A percentile compares a stretch with the other conserved stretches of the same genome.
Conservation (phyloP, 2,113 vertebrate species). For the Charadrius vociferus region DNA sequence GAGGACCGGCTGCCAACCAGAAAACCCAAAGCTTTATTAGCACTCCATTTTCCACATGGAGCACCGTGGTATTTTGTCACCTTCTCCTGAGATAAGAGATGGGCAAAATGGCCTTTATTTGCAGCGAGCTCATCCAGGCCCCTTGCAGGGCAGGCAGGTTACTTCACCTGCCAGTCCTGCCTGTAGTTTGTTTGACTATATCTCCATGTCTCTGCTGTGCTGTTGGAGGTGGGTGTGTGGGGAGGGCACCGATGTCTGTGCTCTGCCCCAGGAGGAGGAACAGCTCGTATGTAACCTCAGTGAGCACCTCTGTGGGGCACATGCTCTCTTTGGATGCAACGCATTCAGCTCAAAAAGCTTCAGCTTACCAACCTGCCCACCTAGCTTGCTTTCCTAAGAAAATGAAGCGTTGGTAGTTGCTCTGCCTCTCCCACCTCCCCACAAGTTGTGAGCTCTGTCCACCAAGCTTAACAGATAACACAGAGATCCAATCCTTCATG, state of each 20-base stretch:
- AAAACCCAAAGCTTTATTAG: neutral
- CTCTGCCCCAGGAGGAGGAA: neutral
- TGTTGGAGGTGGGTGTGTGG: neutral
- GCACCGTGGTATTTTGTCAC: rapidly evolving
- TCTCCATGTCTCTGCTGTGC: neutral
- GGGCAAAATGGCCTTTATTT: neutral
- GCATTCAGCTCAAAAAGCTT: neutral
- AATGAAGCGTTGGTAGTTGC: neutral
- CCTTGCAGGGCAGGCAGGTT: neutral
- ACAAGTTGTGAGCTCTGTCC: neutral
- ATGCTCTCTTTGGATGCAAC: rapidly evolving
- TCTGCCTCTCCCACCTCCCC: neutral
- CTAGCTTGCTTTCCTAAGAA: neutral
- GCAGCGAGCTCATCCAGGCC: neutral
- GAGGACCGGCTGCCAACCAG: neutral
- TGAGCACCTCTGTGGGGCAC: neutral
- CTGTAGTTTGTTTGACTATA: neutral
- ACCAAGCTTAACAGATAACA: neutral
- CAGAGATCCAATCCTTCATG: neutral
- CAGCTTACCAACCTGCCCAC: neutral
- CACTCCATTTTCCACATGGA: neutral
- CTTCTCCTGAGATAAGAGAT: neutral
- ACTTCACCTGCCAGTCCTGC: neutral
- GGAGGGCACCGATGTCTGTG: neutral
- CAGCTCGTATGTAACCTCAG: neutral